These are phyloP conservation scores for Neuroterus valhalla DNA, from an alignment of 1,140 invertebrate species.

Conservation along the genomic window DNA sequence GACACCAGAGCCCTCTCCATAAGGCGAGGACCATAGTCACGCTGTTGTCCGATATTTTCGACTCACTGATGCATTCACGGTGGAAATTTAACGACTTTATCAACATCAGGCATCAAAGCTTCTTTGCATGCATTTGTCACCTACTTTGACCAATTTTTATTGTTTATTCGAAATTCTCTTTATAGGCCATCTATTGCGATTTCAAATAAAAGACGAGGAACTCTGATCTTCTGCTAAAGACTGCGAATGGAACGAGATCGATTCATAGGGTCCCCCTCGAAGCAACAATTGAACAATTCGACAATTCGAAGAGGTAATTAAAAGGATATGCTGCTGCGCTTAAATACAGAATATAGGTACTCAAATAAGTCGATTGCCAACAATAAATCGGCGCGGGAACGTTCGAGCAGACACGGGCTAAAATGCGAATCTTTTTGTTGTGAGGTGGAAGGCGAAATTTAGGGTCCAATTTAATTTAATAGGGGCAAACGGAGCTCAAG, in stretches of 20 bases:
- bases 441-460: conserved; percentile 58
- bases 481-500: conserved; percentile 57
- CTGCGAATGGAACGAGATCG: conserved; percentile 49
- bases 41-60: too few relatives aligned
- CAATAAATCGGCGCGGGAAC: conserved; percentile 54
- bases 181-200: too few relatives aligned
- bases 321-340: conserved; percentile 52
- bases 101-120: too few relatives aligned
- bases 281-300: conserved; percentile 43
- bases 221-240: conserved; percentile 9
- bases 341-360: conserved; percentile 31
- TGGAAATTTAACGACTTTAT: too few relatives aligned
- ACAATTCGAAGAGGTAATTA: conserved; percentile 58
- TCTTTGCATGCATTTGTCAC: too few relatives aligned
- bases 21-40: too few relatives aligned
- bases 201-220: neutral
- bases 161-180: too few relatives aligned
- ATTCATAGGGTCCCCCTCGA: conserved; percentile 52
- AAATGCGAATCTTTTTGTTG: conserved; percentile 62
- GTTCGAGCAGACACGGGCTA: conserved; percentile 31
- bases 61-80: too few relatives aligned
- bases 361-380: conserved; percentile 51
- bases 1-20: too few relatives aligned
- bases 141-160: too few relatives aligned
- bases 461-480: conserved; percentile 73